Conservation (phyloP, 2,888 invertebrate species). For the Cephus rjabovi region DNA sequence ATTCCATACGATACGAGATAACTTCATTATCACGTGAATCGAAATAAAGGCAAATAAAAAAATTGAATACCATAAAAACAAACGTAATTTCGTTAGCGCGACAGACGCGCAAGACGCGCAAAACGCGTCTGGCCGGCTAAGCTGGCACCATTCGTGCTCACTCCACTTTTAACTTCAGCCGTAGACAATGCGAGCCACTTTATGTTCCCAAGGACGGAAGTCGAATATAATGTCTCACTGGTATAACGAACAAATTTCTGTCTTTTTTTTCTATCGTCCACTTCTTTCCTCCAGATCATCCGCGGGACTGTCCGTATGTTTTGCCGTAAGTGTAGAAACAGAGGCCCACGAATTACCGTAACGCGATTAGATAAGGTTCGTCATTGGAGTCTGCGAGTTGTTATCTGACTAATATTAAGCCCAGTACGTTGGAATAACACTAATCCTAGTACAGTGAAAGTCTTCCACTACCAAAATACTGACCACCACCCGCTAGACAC, state of each 20-base stretch:
- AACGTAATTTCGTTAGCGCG: neutral
- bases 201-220: constrained; percentile 16
- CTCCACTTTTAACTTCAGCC: constrained; percentile 21
- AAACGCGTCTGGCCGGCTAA: constrained; percentile 25
- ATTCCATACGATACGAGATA: neutral
- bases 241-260: neutral
- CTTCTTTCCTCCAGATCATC: neutral
- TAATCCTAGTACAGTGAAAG: neutral
- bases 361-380: neutral
- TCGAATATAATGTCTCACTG: neutral
- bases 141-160: neutral
- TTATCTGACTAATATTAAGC: neutral
- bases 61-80: neutral
- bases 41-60: neutral
- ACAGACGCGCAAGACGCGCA: constrained; percentile 27
- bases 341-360: neutral
- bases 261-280: neutral
- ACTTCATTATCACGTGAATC: neutral
- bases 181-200: constrained; percentile 8
- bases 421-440: neutral
- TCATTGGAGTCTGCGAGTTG: neutral
- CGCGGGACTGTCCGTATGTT: neutral
- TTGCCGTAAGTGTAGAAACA: neutral
- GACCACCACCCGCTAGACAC: neutral
- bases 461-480: neutral